These are phyloP conservation scores for Clistopyga incitator DNA, from an alignment of 2,888 invertebrate species.

Conservation along the genomic window DNA sequence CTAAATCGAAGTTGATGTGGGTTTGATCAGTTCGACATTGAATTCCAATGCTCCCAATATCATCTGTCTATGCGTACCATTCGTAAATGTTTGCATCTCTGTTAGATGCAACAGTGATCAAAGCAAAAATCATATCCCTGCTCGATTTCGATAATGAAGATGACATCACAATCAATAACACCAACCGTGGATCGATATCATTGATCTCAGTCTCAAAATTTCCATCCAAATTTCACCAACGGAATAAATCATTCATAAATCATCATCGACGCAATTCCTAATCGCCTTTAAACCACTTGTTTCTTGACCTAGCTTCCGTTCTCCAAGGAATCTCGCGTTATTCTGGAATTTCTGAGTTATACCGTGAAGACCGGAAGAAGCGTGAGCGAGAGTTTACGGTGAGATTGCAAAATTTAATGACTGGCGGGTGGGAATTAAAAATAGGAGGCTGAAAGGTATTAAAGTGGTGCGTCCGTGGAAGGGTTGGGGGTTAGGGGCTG, in stretches of 20 bases:
- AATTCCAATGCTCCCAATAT: slow-evolving; percentile 11
- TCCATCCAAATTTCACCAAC: background rate
- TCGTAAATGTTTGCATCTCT: background rate
- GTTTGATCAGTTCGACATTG: slow-evolving; percentile 13
- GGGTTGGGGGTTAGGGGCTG: slow-evolving; percentile 26
- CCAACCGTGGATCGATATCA: background rate
- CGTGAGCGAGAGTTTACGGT: slow-evolving; percentile 46
- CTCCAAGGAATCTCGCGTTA: background rate
- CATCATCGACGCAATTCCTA: background rate
- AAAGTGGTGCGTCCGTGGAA: slow-evolving; percentile 19
- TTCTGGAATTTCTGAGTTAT: slow-evolving; percentile 31
- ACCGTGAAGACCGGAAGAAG: slow-evolving; percentile 26
- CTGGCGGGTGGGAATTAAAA: slow-evolving; percentile 43
- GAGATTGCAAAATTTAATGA: slow-evolving; percentile 64
- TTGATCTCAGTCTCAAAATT: background rate
- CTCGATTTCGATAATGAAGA: background rate
- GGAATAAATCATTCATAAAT: background rate
- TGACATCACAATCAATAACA: background rate
- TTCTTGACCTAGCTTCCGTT: background rate
- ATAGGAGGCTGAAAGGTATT: slow-evolving; percentile 31
- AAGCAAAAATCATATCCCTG: background rate
- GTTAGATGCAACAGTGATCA: background rate
- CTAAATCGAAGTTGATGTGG: background rate
- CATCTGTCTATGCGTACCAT: background rate
- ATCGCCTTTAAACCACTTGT: background rate